Evolutionary conservation across 2,888 invertebrate species (phyloP).

Genomic region (Morinoia aosen): DNA sequence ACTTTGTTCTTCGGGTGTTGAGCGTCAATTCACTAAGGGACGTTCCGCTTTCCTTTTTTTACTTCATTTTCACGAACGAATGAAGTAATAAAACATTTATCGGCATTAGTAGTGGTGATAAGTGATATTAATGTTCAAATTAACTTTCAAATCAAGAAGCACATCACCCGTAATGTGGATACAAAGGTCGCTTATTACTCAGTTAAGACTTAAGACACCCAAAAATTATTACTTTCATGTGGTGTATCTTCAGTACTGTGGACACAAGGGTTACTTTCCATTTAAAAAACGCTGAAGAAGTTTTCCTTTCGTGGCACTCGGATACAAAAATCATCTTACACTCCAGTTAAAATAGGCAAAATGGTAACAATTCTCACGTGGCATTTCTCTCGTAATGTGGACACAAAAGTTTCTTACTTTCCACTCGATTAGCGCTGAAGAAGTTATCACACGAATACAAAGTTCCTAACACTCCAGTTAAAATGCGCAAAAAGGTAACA

Average conservation of each 20-base stretch:
- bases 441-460: no score
- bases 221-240: not conserved
- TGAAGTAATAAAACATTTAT: no score
- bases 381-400: not conserved
- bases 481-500: not conserved
- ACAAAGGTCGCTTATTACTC: no score
- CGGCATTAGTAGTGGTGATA: not conserved
- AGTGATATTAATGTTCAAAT: no score
- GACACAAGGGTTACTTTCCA: not conserved
- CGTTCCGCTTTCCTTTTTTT: not conserved
- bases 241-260: not conserved
- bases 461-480: not conserved
- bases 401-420: not conserved
- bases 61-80: not conserved
- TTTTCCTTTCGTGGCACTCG: not conserved
- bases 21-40: not conserved
- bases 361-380: not conserved
- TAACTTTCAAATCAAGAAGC: no score
- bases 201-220: no score
- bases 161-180: no score
- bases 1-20: no score
- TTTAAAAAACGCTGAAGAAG: no score
- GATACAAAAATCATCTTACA: not conserved
- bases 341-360: not conserved
- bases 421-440: no score